Percentiles rank a stretch among this genome's conserved stretches.
phyloP scores from a whole-genome alignment of 1,140 invertebrate species.

The Proales similis region DNA sequence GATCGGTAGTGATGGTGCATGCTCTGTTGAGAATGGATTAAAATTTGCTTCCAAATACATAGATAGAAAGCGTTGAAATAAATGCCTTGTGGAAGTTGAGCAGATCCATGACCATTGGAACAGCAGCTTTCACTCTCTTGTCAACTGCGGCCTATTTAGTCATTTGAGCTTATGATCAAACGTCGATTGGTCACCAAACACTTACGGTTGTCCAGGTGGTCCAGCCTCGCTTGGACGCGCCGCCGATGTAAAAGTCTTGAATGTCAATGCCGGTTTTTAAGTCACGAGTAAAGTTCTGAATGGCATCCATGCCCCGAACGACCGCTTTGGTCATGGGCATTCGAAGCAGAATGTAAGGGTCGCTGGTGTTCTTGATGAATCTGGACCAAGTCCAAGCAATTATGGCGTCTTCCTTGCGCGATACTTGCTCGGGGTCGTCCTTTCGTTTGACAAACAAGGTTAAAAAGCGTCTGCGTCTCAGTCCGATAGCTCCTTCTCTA shows the following conservation, averaged over 20 bases:
- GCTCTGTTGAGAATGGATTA: constrained; percentile 41
- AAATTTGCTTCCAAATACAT: neutral
- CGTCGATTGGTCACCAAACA: too few relatives aligned
- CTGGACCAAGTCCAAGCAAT: constrained; percentile 39
- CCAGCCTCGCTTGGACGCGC: constrained; percentile 35
- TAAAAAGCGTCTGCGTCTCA: neutral
- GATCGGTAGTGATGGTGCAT: constrained; percentile 46
- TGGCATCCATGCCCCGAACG: constrained; percentile 29
- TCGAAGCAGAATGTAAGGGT: constrained; percentile 37
- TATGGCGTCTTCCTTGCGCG: constrained; percentile 30
- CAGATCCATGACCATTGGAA: constrained; percentile 48
- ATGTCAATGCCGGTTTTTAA: neutral
- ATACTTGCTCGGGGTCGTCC: constrained; percentile 4
- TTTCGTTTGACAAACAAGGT: too few relatives aligned
- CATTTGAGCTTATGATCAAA: too few relatives aligned
- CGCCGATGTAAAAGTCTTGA: constrained; percentile 27
- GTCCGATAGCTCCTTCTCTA: neutral
- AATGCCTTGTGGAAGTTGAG: constrained; percentile 45
- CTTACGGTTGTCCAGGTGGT: constrained; percentile 38
- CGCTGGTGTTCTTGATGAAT: constrained; percentile 36
- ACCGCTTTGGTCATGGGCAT: constrained; percentile 47
- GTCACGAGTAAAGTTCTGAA: constrained; percentile 24
- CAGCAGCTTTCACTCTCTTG: constrained; percentile 43
- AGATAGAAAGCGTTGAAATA: neutral
- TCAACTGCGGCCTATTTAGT: constrained; percentile 37